phyloP scores from a whole-genome alignment of 2,888 invertebrate genomes.

The Tachystola acroxantha region DNA sequence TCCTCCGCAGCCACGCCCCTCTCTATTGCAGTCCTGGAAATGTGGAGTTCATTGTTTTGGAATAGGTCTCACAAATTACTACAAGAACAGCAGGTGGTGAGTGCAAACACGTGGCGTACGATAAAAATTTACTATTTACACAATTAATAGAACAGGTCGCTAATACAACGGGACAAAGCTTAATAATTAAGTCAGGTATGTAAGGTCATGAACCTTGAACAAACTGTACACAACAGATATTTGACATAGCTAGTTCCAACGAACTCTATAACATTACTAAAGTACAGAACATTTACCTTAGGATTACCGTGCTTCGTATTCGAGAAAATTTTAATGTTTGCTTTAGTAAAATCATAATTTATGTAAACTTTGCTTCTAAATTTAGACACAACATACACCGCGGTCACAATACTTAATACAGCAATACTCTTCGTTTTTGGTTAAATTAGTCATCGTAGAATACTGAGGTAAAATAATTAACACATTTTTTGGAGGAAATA shows the following conservation, averaged over 20 bases:
- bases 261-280: slow-evolving; percentile 5
- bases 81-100: not conserved
- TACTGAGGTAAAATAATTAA: slow-evolving; percentile 26
- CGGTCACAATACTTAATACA: slow-evolving; percentile 31
- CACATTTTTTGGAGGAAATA: slow-evolving; percentile 41
- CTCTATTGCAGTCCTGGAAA: slow-evolving; percentile 49
- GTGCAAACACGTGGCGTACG: not conserved
- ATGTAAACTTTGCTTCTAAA: slow-evolving; percentile 43
- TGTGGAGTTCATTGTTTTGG: not conserved
- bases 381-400: slow-evolving; percentile 34
- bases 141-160: not conserved
- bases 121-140: not conserved
- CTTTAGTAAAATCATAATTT: slow-evolving; percentile 71
- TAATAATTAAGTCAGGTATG: slow-evolving; percentile 31
- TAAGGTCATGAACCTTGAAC: slow-evolving; percentile 55
- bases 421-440: slow-evolving; percentile 27
- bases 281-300: slow-evolving; percentile 43
- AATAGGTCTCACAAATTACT: not conserved
- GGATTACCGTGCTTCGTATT: slow-evolving; percentile 55
- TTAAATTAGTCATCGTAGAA: slow-evolving; percentile 38
- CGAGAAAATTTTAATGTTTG: slow-evolving; percentile 59
- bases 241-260: slow-evolving; percentile 6
- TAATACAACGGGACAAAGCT: slow-evolving; percentile 26
- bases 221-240: slow-evolving; percentile 25
- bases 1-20: slow-evolving; percentile 37